phyloP scores from a whole-genome alignment of 2,888 invertebrate genomes.

The Drosophila nr. medialis region DNA sequence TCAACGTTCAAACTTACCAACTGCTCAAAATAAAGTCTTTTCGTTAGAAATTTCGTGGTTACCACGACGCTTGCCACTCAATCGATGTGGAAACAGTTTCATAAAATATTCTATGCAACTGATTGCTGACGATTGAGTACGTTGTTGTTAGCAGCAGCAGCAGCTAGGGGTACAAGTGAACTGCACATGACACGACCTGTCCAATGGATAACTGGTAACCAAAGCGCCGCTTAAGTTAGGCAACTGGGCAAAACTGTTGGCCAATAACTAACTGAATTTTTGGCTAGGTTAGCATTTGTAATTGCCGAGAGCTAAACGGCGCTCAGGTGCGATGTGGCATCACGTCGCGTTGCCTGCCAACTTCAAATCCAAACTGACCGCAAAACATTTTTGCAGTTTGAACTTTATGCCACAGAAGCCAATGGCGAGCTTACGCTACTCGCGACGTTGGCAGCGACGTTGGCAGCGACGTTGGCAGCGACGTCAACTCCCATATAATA shows the following conservation, averaged over 20 bases:
- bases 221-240: conserved; percentile 8
- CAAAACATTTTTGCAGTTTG: conserved; percentile 80
- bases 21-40: not conserved
- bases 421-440: conserved; percentile 33
- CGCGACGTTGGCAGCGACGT: conserved; percentile 55
- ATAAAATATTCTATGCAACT: conserved; percentile 1
- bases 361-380: conserved; percentile 81
- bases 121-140: not conserved
- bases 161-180: not conserved
- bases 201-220: conserved; percentile 24
- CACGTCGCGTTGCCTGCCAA: conserved; percentile 73
- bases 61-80: not conserved
- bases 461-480: conserved; percentile 49
- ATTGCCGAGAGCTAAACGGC: conserved; percentile 17
- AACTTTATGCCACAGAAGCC: conserved; percentile 69
- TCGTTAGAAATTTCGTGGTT: not conserved
- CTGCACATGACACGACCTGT: conserved; percentile 21
- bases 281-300: conserved; percentile 46
- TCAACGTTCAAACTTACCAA: conserved; percentile 10
- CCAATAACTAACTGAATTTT: conserved; percentile 17
- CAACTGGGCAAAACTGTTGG: conserved; percentile 7
- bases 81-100: not conserved
- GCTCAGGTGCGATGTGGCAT: conserved; percentile 34
- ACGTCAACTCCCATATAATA: conserved; percentile 70
- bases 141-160: not conserved